Conservation (phyloP, 2,113 vertebrate species). For the Albula glossodonta region DNA sequence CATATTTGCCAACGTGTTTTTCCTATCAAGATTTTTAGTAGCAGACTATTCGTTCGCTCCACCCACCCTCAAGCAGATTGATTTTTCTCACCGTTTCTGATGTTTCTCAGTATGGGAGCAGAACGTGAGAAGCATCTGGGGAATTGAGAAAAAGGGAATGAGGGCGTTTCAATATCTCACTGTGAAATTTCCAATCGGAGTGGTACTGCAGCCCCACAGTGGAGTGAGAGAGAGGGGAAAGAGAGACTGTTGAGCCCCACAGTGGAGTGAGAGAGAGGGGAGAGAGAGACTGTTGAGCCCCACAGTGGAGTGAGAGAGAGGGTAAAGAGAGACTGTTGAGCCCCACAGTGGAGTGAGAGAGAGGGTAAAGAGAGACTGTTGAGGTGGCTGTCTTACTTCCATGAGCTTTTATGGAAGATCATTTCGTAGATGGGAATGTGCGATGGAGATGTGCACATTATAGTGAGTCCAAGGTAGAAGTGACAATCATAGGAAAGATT, state of each 20-base stretch:
- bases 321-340: background rate
- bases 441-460: slow-evolving; percentile 8
- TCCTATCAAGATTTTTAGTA: background rate
- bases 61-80: slow-evolving; percentile 52
- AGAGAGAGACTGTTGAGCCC: background rate
- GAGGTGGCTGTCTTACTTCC: background rate
- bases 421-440: background rate
- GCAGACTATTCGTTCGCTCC: slow-evolving; percentile 17
- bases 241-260: too few species aligned
- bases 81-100: slow-evolving; percentile 46
- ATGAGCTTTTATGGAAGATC: slow-evolving; percentile 11
- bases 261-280: background rate
- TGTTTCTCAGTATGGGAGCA: slow-evolving; percentile 4
- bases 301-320: background rate
- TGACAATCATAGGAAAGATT: background rate
- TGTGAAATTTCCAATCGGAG: background rate
- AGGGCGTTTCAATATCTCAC: background rate
- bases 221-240: background rate
- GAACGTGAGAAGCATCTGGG: background rate
- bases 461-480: background rate
- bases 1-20: background rate
- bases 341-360: background rate
- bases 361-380: background rate
- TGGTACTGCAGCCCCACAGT: background rate
- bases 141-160: background rate